These are phyloP conservation scores for Phaenicophaeus curvirostris DNA, from an alignment of 2,797 vertebrate species.

Conservation along the genomic window DNA sequence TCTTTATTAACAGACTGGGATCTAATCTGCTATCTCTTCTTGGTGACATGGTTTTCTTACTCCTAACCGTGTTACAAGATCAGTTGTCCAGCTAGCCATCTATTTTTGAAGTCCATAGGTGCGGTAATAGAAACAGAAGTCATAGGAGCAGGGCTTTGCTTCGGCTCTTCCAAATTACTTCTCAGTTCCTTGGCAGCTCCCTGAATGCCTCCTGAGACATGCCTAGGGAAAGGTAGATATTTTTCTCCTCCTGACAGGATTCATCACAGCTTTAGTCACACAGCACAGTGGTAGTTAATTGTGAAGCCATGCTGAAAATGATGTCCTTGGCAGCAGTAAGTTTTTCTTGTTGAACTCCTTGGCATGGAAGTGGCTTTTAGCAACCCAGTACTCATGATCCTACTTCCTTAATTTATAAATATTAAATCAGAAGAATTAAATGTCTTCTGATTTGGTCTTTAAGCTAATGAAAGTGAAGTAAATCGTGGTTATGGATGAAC, in stretches of 20 bases:
- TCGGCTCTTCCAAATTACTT: not conserved
- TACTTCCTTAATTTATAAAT: constrained; percentile 61
- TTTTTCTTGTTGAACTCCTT: constrained; percentile 41
- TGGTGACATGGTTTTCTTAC: not conserved
- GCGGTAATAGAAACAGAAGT: not conserved
- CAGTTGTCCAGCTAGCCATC: not conserved
- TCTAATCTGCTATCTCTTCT: not conserved
- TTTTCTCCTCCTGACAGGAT: not conserved
- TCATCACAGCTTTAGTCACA: not conserved
- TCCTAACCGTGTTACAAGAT: not conserved
- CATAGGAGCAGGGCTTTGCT: not conserved
- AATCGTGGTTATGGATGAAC: constrained; percentile 27
- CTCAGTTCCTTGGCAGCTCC: not conserved
- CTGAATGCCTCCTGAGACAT: not conserved
- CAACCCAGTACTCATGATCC: constrained; percentile 13
- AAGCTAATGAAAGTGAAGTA: constrained; percentile 49
- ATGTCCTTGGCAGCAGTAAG: constrained; percentile 14
- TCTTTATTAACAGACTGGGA: not conserved
- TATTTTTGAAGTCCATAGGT: not conserved
- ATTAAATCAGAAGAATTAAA: constrained; percentile 60
- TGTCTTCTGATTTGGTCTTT: constrained; percentile 58
- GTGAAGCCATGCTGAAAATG: not conserved
- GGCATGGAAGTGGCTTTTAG: constrained; percentile 24
- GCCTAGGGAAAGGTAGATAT: not conserved
- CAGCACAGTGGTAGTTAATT: not conserved